Evolutionary conservation across 2,113 vertebrate species (phyloP), one percentile per base, ranked within the genome.

Genomic region (Melanocharis versteri): DNA sequence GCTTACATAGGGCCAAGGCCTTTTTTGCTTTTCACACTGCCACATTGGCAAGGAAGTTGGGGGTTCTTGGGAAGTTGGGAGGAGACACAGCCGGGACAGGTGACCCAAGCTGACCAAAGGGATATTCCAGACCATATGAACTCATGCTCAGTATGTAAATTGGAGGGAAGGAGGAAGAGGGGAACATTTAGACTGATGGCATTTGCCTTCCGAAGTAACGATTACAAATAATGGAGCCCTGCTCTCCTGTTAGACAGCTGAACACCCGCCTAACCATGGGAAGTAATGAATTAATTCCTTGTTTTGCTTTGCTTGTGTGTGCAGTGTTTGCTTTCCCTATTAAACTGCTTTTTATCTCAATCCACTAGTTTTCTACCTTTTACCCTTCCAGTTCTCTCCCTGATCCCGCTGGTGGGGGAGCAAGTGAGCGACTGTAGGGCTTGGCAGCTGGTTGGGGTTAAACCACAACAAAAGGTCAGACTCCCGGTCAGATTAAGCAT

Each of bases 391-490:
- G 9, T 78, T 70, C 8, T 39, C 64, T n/a, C 54, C n/a, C 28
- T 17, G n/a, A 21, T 62, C n/a, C 20, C 30, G 10, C 30, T 54
- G n/a, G 8, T n/a, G 16, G 24, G 24, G 28, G 30, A 11, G 7
- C 10, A 20, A 54, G 16, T 0, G 0, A 79, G 47, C 0, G 0
- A 9, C 11, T 54, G 13, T 15, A 23, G 5, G 7, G 20, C 48
- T 71, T 48, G 65, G 75, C 35, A 70, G 65, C 40, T 40, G 35
- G 11, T 35, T 56, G 16, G 11, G 26, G 13, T 64, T 71, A 71
- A 56, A 31, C 16, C 11, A 3, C 5, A 4, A 18, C 16, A n/a
- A 78, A 24, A 6, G 11, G 6, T 40, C 66, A 44, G 31, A 33
- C 5, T 83, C 24, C 15, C 24, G 21, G 26, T 69, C 15, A 39